Base-by-base conservation (phyloP, 2,888 invertebrate genomes). In the Pyrochroa serraticornis region DNA sequence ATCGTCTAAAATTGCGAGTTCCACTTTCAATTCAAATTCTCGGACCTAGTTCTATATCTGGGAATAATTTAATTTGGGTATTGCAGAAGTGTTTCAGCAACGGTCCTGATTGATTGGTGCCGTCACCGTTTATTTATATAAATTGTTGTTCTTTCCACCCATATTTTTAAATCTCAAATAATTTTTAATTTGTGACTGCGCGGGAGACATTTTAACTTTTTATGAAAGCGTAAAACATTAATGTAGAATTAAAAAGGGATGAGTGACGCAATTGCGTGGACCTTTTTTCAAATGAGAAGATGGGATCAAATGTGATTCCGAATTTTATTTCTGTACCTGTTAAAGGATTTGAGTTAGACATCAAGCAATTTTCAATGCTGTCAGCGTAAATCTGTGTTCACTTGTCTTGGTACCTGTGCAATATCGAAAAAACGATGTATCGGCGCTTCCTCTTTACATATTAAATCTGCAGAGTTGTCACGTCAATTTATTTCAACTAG, bases 11-110 rank as follows among this genome's bases (percentile, higher is more conserved):
- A 66, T 64, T 59, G 63, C 64, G 60, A 61, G 60, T 59, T 61
- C 52, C 61, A 55, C 50, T 57, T 66, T 63, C 64, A 63, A 64
- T 66, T 63, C 60, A 64, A 63, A 66, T 63, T 57, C 63, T 60
- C 37, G 51, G 55, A 55, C 51, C 43, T 46, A 33, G 55, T 60
- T 55, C 45, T 38, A 35, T 41, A 50, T 45, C 49, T 22, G 22
- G 22, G 22, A 22, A 22, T 22, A 22, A 22, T 22, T 22, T 22
- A 22, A 22, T 22, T 22, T 5, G 22, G 22, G 22, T 22, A 22
- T 22, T 5, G 22, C 22, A 22, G 22, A 22, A 22, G 22, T 5
- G 22, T 22, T 22, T 22, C 22, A 5, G 22, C 22, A 22, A 3
- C 22, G 22, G 22, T 5, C 22, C 22, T 22, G 22, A 22, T 22